A percentile compares a stretch with the other conserved stretches of the same genome.
Evolutionary conservation across 2,797 vertebrate genomes (phyloP).

Genomic region (Mareca strepera): DNA sequence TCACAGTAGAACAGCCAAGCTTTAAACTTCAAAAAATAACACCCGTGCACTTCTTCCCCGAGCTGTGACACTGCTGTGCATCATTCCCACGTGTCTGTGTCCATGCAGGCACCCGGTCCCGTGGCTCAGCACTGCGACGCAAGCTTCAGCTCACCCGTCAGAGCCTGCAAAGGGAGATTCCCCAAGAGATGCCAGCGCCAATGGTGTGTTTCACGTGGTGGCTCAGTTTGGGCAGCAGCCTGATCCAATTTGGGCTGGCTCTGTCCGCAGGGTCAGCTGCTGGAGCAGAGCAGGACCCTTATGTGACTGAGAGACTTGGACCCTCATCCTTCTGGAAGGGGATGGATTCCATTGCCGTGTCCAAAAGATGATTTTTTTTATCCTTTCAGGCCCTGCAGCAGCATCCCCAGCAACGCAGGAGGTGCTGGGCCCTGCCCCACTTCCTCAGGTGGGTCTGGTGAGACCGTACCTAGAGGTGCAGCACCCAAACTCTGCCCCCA

Average conservation of each 20-base stretch:
- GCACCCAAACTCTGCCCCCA: not conserved
- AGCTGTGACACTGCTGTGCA: not conserved
- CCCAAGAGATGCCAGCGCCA: not conserved
- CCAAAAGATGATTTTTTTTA: not conserved
- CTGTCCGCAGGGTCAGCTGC: not conserved
- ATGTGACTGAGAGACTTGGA: not conserved
- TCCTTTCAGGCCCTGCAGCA: conserved; percentile 19
- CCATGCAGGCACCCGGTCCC: not conserved
- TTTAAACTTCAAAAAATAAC: not conserved
- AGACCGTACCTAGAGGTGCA: fast-evolving
- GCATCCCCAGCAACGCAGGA: not conserved
- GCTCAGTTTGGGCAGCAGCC: not conserved
- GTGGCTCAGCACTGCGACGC: conserved; percentile 4
- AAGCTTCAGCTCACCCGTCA: not conserved
- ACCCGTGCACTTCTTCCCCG: fast-evolving
- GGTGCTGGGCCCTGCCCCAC: not conserved
- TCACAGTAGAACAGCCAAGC: not conserved
- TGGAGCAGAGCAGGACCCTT: not conserved
- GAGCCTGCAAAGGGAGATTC: conserved; percentile 59
- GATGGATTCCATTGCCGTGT: not conserved
- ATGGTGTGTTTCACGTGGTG: not conserved
- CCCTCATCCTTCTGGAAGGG: not conserved
- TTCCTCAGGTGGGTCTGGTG: not conserved
- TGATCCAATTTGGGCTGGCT: not conserved
- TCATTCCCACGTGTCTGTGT: not conserved